Conservation (phyloP, 2,797 vertebrate genomes). For the Acanthurus leucopareius region DNA sequence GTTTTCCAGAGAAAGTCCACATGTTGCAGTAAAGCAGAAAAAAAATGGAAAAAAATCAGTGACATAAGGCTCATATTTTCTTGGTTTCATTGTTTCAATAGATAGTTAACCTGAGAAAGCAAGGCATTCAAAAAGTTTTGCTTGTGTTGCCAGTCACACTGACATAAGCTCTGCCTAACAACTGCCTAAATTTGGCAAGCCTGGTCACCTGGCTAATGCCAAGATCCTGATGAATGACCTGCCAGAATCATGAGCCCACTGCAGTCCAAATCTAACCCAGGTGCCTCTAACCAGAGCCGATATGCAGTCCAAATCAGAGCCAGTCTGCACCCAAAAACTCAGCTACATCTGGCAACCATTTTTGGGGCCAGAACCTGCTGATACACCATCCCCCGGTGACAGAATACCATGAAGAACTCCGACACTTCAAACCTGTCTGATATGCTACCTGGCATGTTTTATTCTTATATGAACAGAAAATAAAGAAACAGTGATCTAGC, state of each 20-base stretch:
- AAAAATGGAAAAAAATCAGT: too few species aligned
- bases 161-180: conserved; percentile 5
- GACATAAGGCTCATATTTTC: neutral
- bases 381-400: neutral
- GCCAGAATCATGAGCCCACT: conserved; percentile 20
- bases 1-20: too few species aligned
- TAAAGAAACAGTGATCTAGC: neutral
- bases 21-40: too few species aligned
- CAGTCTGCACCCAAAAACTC: neutral
- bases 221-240: conserved; percentile 36
- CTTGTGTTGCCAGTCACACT: neutral
- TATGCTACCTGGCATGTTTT: neutral
- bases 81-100: neutral
- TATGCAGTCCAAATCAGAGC: conserved; percentile 14
- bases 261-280: conserved; percentile 18
- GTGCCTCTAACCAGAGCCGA: conserved; percentile 26
- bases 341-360: neutral
- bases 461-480: neutral
- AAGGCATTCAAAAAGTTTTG: conserved; percentile 1
- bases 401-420: neutral
- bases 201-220: conserved; percentile 6
- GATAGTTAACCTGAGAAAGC: neutral
- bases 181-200: conserved; percentile 11
- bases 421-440: neutral
- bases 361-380: neutral